Evolutionary conservation across 2,888 invertebrate species (phyloP).

Genomic region (Therioaphis trifolii): DNA sequence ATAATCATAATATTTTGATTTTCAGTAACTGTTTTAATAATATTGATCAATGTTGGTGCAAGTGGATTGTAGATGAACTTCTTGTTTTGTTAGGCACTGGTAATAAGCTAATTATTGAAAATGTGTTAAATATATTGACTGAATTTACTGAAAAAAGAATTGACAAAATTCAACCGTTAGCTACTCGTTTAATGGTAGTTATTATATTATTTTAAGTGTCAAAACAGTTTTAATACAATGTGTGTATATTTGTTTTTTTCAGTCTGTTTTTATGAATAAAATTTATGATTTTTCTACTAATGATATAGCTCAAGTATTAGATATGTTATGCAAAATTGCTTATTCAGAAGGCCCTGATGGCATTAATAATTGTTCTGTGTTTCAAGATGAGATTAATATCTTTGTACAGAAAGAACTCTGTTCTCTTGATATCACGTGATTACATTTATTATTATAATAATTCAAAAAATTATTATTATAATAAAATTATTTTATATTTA

Average conservation of each 20-base stretch:
- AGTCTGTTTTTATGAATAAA: constrained; percentile 79
- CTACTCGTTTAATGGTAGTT: constrained; percentile 66
- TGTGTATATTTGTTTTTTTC: constrained; percentile 29
- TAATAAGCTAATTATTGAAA: constrained; percentile 63
- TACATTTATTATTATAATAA: constrained; percentile 20
- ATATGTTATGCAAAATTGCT: constrained; percentile 81
- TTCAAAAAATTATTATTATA: constrained; percentile 4
- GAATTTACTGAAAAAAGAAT: constrained; percentile 65
- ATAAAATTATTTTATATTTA: constrained; percentile 31
- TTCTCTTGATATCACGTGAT: constrained; percentile 73
- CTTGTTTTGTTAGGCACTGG: constrained; percentile 65
- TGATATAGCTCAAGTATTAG: constrained; percentile 82
- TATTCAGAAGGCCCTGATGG: constrained; percentile 72
- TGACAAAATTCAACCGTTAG: constrained; percentile 65
- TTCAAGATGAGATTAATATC: constrained; percentile 86
- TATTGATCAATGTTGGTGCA: constrained; percentile 65
- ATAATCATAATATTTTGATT: constrained; percentile 37
- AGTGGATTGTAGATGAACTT: constrained; percentile 66
- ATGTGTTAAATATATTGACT: constrained; percentile 66
- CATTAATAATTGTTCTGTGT: constrained; percentile 68
- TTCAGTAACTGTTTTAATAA: constrained; percentile 65
- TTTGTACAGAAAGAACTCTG: constrained; percentile 85
- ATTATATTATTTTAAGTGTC: not conserved
- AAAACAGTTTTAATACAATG: constrained; percentile 25
- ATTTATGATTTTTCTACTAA: constrained; percentile 78